phyloP scores from a whole-genome alignment of 2,888 invertebrate genomes.

The Phymatocera aterrima region DNA sequence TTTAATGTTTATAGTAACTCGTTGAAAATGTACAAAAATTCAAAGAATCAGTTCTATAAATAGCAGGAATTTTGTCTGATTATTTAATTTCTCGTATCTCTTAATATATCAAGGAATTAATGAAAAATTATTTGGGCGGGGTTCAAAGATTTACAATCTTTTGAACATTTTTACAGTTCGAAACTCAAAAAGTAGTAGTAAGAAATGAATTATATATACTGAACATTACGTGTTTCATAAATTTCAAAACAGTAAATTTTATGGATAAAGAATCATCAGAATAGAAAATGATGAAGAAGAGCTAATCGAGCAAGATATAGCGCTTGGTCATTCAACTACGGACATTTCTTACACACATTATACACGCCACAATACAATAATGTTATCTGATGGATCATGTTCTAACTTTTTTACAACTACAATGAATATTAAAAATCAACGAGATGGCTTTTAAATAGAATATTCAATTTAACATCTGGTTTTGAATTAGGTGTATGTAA shows the following conservation, averaged over 20 bases:
- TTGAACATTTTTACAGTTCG: neutral
- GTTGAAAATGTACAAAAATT: neutral
- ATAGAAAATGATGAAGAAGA: neutral
- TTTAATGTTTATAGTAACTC: slow-evolving; percentile 5
- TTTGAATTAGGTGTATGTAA: too few relatives aligned
- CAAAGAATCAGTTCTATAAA: neutral
- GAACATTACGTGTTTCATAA: neutral
- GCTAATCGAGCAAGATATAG: slow-evolving; percentile 34
- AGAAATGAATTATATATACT: neutral
- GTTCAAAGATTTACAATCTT: too few relatives aligned
- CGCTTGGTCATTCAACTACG: slow-evolving; percentile 38
- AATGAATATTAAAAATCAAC: neutral
- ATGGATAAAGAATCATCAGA: neutral
- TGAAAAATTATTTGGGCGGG: neutral
- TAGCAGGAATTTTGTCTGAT: too few relatives aligned
- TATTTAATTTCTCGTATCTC: too few relatives aligned
- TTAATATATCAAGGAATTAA: neutral
- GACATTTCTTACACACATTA: slow-evolving; percentile 38
- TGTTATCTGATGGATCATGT: slow-evolving; percentile 30
- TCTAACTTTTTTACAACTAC: neutral
- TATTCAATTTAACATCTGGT: neutral
- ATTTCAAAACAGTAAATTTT: slow-evolving; percentile 10
- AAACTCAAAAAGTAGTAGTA: too few relatives aligned
- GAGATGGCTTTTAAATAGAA: neutral
- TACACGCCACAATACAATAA: slow-evolving; percentile 11